Percentiles rank a stretch among this genome's conserved stretches.
phyloP scores from a whole-genome alignment of 2,888 invertebrate species.

The Dolomedes plantarius region DNA sequence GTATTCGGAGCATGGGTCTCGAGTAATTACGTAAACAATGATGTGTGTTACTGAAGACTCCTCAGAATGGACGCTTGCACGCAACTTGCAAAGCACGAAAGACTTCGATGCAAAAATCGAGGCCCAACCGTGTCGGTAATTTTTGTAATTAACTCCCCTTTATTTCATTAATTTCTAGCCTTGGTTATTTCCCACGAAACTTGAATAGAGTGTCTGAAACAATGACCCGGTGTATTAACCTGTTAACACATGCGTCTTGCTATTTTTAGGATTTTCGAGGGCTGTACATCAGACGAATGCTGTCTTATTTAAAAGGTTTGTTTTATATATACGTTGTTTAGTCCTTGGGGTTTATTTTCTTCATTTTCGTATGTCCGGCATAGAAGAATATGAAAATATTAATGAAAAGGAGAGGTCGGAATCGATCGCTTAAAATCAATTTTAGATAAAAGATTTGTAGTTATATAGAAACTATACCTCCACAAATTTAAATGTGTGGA shows the following conservation, averaged over 20 bases:
- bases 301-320: too few relatives aligned
- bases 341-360: too few relatives aligned
- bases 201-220: conserved; percentile 1
- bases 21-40: conserved; percentile 69
- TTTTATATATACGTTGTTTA: too few relatives aligned
- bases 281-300: too few relatives aligned
- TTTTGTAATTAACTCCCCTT: conserved; percentile 50
- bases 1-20: conserved; percentile 56
- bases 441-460: too few relatives aligned
- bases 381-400: too few relatives aligned
- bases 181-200: neutral
- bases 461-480: too few relatives aligned
- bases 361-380: too few relatives aligned
- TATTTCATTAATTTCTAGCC: conserved; percentile 25
- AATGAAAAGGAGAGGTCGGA: too few relatives aligned
- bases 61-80: conserved; percentile 5
- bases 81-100: conserved; percentile 14
- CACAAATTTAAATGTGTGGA: too few relatives aligned
- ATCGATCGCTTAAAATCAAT: too few relatives aligned
- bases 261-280: neutral
- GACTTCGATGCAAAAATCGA: neutral
- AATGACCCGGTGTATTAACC: conserved; percentile 29
- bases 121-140: conserved; percentile 26
- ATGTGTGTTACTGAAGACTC: conserved; percentile 48
- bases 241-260: neutral